Evolutionary conservation across 2,113 vertebrate species (phyloP).

Genomic region (Beaufortia kweichowensis): DNA sequence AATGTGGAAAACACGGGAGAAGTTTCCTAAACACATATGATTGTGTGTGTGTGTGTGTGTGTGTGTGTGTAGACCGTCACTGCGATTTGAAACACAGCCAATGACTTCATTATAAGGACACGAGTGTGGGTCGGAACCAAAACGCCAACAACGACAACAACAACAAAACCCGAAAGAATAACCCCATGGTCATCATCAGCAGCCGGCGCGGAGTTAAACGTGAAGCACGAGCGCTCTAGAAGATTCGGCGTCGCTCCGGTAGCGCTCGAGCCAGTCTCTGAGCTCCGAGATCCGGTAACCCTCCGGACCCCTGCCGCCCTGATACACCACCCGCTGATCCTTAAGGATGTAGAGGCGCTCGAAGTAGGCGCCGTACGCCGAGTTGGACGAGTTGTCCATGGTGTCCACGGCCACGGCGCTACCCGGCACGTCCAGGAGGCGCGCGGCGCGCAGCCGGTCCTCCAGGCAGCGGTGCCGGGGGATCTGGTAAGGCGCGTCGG

Average conservation of each 20-base stretch:
- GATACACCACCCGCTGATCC: slow-evolving; percentile 88
- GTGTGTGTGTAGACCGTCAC: background rate
- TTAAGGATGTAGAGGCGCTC: slow-evolving; percentile 94
- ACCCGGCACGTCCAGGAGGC: slow-evolving; percentile 80
- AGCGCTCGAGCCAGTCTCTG: slow-evolving; percentile 89
- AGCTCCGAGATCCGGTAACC: slow-evolving; percentile 96
- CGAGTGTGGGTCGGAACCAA: background rate
- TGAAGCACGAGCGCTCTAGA: slow-evolving; percentile 77
- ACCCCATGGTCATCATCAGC: too few relatives aligned
- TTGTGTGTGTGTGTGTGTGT: too few relatives aligned
- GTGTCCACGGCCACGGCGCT: slow-evolving; percentile 90
- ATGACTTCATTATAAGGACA: slow-evolving; percentile 10
- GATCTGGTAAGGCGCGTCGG: slow-evolving; percentile 92
- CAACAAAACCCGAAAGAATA: too few relatives aligned
- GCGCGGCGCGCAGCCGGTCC: slow-evolving; percentile 89
- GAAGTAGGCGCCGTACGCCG: slow-evolving; percentile 98
- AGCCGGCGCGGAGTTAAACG: too few relatives aligned
- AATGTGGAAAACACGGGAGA: too few relatives aligned
- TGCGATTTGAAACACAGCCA: background rate
- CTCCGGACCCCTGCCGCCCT: slow-evolving; percentile 93
- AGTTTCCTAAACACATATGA: too few relatives aligned
- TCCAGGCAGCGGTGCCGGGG: slow-evolving; percentile 93
- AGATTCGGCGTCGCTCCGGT: slow-evolving; percentile 75
- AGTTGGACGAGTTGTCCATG: slow-evolving; percentile 96
- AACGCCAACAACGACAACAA: too few relatives aligned